phyloP scores from a whole-genome alignment of 2,113 vertebrate genomes.

The Turdus rufiventris region DNA sequence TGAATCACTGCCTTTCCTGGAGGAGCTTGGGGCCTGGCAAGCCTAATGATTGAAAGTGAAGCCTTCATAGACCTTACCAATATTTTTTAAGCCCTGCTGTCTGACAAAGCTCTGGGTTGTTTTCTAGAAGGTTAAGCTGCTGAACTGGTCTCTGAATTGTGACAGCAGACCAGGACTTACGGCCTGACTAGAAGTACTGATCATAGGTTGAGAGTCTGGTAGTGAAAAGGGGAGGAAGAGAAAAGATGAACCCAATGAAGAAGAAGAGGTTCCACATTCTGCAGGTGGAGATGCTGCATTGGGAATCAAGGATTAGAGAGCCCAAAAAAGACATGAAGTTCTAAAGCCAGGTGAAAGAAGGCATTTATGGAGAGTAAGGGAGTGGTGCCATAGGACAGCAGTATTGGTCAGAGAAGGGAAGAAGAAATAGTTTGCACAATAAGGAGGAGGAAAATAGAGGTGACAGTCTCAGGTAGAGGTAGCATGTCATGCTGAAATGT shows the following conservation, averaged over 20 bases:
- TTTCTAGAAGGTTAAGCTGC: neutral
- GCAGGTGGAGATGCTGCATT: neutral
- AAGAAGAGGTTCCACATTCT: neutral
- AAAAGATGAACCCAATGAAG: neutral
- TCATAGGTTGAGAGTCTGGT: neutral
- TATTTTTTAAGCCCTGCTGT: neutral
- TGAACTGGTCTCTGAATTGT: neutral
- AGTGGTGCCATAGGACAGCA: neutral
- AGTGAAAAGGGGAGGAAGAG: neutral
- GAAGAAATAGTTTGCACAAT: neutral
- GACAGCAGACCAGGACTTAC: neutral
- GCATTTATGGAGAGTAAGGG: neutral
- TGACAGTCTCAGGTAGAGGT: neutral
- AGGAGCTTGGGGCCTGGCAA: neutral
- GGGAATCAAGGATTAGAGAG: neutral
- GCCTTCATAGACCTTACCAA: neutral
- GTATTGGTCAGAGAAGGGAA: neutral
- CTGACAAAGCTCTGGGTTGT: neutral
- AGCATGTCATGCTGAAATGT: neutral
- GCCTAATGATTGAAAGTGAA: neutral
- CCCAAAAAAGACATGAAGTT: neutral
- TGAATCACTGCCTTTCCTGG: neutral
- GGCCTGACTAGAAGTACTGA: neutral
- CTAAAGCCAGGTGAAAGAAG: neutral
- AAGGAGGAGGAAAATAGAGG: neutral